Evolutionary conservation across 1,140 invertebrate genomes (phyloP).

Genomic region (Phthorimaea operculella): DNA sequence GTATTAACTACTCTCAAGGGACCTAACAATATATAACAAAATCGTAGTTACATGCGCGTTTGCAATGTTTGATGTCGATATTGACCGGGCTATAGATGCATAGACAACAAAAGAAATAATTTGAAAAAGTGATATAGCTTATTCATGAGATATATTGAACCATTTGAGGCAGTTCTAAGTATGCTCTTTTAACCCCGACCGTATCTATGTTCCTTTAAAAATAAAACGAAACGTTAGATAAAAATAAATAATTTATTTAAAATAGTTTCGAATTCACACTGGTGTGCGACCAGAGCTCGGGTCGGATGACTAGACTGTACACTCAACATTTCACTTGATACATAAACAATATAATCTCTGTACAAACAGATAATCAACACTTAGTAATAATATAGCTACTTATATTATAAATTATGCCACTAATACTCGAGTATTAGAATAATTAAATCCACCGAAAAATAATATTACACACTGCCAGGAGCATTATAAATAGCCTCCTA

Average conservation of each 20-base stretch:
- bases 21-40: no score
- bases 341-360: conserved; percentile 59
- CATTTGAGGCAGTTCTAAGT: no score
- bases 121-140: no score
- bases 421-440: conserved; percentile 68
- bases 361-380: conserved; percentile 64
- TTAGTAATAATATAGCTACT: conserved; percentile 62
- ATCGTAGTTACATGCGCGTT: no score
- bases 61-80: no score
- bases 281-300: conserved; percentile 55
- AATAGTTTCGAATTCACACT: conserved; percentile 53
- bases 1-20: no score
- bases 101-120: no score
- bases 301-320: conserved; percentile 64
- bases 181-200: no score
- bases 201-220: conserved; percentile 8
- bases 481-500: conserved; percentile 39
- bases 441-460: conserved; percentile 61
- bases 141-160: no score
- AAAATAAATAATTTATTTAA: conserved; percentile 66
- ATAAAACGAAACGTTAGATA: conserved; percentile 38
- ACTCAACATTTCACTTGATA: conserved; percentile 59
- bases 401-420: conserved; percentile 60
- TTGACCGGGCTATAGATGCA: no score
- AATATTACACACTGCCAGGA: conserved; percentile 55